Evolutionary conservation across 2,888 invertebrate genomes (phyloP).

Genomic region (Anodontia alba): DNA sequence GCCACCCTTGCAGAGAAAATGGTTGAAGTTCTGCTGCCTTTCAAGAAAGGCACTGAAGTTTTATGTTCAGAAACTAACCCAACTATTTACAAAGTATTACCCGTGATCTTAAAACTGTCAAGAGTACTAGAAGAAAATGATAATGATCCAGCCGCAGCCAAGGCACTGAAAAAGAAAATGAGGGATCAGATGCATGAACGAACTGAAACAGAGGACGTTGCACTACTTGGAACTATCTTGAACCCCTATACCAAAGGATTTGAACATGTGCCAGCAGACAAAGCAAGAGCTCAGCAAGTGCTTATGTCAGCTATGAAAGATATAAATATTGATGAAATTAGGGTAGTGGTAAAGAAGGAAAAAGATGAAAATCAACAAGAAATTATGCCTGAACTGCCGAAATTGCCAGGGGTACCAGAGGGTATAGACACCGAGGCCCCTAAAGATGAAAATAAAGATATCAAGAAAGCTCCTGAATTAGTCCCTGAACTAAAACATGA

Average conservation of each 20-base stretch:
- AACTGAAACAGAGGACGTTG: conserved; percentile 14
- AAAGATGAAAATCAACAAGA: background rate
- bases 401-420: conserved; percentile 4
- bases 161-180: conserved; percentile 22
- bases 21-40: conserved; percentile 37
- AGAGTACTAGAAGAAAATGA: background rate
- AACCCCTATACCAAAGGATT: conserved; percentile 23
- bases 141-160: background rate
- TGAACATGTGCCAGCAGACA: background rate
- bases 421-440: background rate
- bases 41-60: conserved; percentile 46
- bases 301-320: background rate
- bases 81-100: background rate
- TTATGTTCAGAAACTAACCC: conserved; percentile 49
- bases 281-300: background rate
- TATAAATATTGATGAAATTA: background rate
- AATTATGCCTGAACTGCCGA: too few relatives aligned
- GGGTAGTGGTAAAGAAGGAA: background rate
- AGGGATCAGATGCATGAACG: background rate
- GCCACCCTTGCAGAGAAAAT: conserved; percentile 33
- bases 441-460: background rate
- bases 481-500: background rate
- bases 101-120: background rate
- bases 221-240: conserved; percentile 14
- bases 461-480: conserved; percentile 4